Evolutionary conservation across 1,140 invertebrate genomes (phyloP).

Genomic region (Drosophila jambulina): DNA sequence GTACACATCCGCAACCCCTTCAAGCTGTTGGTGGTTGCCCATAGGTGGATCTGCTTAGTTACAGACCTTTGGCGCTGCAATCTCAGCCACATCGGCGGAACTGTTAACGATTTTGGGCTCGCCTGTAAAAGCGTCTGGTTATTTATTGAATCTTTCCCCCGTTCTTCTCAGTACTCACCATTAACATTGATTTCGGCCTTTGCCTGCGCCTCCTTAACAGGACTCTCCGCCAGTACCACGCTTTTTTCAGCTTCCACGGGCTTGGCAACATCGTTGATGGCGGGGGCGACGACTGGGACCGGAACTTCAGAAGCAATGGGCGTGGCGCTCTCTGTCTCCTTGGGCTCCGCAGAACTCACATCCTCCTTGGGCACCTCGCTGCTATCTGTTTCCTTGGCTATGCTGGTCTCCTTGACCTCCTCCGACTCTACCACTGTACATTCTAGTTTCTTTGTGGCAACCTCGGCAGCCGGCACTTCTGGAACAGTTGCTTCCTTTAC

Average conservation of each 20-base stretch:
- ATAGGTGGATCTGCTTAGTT: slow-evolving; percentile 59
- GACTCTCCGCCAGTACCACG: slow-evolving; percentile 17
- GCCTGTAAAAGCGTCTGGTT: slow-evolving; percentile 34
- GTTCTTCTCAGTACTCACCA: slow-evolving; percentile 42
- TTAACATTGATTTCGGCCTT: slow-evolving; percentile 78
- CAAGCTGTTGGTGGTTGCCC: slow-evolving; percentile 47
- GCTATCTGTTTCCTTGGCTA: slow-evolving; percentile 20
- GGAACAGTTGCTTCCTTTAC: slow-evolving; percentile 51
- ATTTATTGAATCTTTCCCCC: neutral
- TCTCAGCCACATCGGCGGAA: slow-evolving; percentile 67
- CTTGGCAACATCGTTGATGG: slow-evolving; percentile 66
- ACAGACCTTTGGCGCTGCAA: slow-evolving; percentile 76
- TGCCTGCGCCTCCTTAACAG: slow-evolving; percentile 53
- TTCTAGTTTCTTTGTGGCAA: slow-evolving; percentile 10
- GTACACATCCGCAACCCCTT: slow-evolving; percentile 61
- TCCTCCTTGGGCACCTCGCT: slow-evolving; percentile 17
- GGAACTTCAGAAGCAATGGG: slow-evolving; percentile 23
- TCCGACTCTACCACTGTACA: slow-evolving; percentile 7
- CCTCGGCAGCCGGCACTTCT: slow-evolving; percentile 20
- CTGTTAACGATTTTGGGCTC: slow-evolving; percentile 75
- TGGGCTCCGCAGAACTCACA: slow-evolving; percentile 24
- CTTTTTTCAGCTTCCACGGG: slow-evolving; percentile 15
- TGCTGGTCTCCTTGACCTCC: slow-evolving; percentile 17
- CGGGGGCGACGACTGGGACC: slow-evolving; percentile 23
- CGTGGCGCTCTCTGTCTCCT: slow-evolving; percentile 20